phyloP scores from a whole-genome alignment of 2,113 vertebrate genomes.

The Bungarus multicinctus region DNA sequence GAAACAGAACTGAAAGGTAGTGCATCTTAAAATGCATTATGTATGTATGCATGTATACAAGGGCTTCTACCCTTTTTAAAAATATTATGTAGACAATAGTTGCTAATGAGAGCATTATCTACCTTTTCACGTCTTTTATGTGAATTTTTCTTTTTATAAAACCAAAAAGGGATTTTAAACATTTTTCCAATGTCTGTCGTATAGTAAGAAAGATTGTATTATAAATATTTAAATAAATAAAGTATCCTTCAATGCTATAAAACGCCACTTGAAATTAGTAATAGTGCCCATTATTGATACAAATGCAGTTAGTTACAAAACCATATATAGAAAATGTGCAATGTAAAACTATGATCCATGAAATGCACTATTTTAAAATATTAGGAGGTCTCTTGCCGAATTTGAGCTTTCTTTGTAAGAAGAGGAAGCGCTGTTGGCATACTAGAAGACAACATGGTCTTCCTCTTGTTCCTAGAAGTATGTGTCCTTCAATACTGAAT shows the following conservation, averaged over 20 bases:
- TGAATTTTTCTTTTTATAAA: constrained; percentile 34
- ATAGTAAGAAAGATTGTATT: neutral
- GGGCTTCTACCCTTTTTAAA: neutral
- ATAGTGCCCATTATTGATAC: constrained; percentile 1
- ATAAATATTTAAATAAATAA: neutral
- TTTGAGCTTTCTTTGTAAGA: neutral
- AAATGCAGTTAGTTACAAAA: constrained; percentile 14
- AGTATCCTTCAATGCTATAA: neutral
- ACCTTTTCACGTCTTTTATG: constrained; percentile 2
- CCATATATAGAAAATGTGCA: neutral
- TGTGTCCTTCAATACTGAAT: neutral
- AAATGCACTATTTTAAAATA: neutral
- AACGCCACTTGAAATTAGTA: neutral
- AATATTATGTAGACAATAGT: constrained; percentile 29
- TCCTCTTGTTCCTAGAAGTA: neutral
- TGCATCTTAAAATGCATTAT: neutral
- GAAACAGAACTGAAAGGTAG: neutral
- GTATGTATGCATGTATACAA: neutral
- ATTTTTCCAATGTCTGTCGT: neutral
- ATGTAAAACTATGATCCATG: constrained; percentile 33
- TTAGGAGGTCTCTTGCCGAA: constrained; percentile 3
- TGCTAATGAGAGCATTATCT: constrained; percentile 14
- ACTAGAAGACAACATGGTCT: constrained; percentile 28
- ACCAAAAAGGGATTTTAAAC: constrained; percentile 16
- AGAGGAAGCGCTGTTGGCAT: neutral